Conservation (phyloP, 2,888 invertebrate species). For the Heteropelma amictum region DNA sequence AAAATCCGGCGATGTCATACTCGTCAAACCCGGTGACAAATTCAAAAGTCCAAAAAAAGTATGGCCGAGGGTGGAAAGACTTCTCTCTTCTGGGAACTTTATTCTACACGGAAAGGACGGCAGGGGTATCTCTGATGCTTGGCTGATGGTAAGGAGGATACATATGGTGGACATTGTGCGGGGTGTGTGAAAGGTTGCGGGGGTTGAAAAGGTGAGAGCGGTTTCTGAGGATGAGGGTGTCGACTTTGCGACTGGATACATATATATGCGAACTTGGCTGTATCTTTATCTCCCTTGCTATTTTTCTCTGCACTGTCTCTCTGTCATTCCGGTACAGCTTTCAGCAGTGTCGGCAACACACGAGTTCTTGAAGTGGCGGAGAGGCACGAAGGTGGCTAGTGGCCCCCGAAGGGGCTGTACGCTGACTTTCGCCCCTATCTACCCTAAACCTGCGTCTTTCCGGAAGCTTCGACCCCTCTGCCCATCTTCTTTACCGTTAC, state of each 20-base stretch:
- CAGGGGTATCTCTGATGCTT: background rate
- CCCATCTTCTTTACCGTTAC: conserved; percentile 33
- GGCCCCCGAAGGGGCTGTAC: conserved; percentile 76
- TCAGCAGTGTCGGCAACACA: conserved; percentile 74
- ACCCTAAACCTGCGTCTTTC: conserved; percentile 57
- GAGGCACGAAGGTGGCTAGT: conserved; percentile 73
- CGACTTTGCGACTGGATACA: conserved; percentile 60
- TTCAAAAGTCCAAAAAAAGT: background rate
- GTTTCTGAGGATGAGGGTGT: conserved; percentile 50
- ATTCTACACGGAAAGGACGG: background rate
- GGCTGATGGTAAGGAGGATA: background rate
- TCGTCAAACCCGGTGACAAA: too few species aligned
- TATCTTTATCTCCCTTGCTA: conserved; percentile 38
- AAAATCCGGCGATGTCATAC: too few species aligned
- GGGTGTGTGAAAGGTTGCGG: conserved; percentile 54
- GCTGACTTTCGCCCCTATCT: conserved; percentile 69
- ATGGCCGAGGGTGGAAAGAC: background rate
- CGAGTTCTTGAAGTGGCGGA: conserved; percentile 72
- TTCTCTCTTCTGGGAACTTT: background rate
- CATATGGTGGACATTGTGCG: conserved; percentile 25
- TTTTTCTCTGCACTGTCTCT: too few species aligned
- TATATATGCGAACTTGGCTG: conserved; percentile 59
- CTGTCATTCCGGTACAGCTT: too few species aligned
- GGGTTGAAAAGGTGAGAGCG: conserved; percentile 61
- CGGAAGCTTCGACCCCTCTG: conserved; percentile 38